phyloP scores from a whole-genome alignment of 2,888 invertebrate species.

The Drosophila stalkeri region DNA sequence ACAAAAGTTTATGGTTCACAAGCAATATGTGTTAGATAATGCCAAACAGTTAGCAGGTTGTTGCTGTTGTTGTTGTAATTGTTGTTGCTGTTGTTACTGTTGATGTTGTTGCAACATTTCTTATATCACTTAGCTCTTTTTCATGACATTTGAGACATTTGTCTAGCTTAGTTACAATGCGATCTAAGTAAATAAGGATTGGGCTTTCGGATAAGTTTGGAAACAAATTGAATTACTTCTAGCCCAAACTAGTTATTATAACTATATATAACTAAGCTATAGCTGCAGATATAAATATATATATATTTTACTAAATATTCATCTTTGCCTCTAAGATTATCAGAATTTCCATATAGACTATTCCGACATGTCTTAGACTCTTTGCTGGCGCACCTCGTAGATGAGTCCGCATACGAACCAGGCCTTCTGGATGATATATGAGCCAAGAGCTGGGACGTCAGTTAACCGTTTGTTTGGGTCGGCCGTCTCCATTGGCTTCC shows the following conservation, averaged over 20 bases:
- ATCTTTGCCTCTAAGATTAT: background rate
- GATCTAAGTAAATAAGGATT: no score
- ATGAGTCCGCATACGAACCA: slow-evolving; percentile 11
- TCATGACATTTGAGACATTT: background rate
- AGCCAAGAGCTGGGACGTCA: slow-evolving; percentile 35
- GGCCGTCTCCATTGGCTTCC: slow-evolving; percentile 31
- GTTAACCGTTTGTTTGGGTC: slow-evolving; percentile 32
- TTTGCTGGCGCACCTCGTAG: slow-evolving; percentile 29
- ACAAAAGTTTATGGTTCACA: slow-evolving; percentile 20
- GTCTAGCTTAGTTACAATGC: no score
- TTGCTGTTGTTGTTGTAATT: background rate
- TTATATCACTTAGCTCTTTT: background rate
- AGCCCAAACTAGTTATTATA: background rate
- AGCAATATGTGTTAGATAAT: background rate
- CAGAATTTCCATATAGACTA: background rate
- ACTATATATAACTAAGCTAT: background rate
- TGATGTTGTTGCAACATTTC: background rate
- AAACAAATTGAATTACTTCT: no score
- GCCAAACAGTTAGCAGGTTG: background rate
- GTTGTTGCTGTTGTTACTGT: background rate
- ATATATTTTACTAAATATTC: background rate
- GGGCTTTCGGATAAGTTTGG: no score
- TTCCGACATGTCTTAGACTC: background rate
- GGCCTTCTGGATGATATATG: slow-evolving; percentile 53
- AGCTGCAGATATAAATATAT: no score